These are phyloP conservation scores for Akabosia matsudoensis DNA, from an alignment of 1,140 invertebrate species.

Conservation along the genomic window DNA sequence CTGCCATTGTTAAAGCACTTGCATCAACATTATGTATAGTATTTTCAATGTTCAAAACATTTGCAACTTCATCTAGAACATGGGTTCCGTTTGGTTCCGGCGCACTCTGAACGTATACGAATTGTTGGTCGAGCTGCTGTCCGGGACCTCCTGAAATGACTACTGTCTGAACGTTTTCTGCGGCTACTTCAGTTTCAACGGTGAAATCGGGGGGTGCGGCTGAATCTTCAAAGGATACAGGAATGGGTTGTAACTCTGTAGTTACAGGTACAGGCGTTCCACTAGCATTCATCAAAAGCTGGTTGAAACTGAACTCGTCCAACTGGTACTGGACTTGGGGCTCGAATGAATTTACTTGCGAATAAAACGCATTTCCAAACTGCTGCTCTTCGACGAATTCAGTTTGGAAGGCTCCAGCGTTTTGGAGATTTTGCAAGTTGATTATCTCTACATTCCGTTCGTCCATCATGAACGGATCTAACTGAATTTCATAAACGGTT, in stretches of 20 bases:
- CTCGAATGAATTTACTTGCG: neutral
- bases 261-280: neutral
- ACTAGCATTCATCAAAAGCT: neutral
- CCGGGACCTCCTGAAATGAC: too few relatives aligned
- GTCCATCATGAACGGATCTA: conserved; percentile 9
- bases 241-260: neutral
- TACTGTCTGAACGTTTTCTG: neutral
- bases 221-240: neutral
- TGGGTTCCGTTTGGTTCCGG: too few relatives aligned
- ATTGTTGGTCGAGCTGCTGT: too few relatives aligned
- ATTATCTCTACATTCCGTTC: conserved; percentile 7
- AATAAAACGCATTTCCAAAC: neutral
- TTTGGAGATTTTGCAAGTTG: neutral
- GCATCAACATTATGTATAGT: too few relatives aligned
- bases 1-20: too few relatives aligned
- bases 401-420: neutral
- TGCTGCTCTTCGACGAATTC: neutral
- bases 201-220: neutral
- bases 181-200: neutral
- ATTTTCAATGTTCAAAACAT: too few relatives aligned
- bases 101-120: too few relatives aligned
- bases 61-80: too few relatives aligned
- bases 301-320: neutral
- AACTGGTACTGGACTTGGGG: neutral
- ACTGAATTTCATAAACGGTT: conserved; percentile 15